Evolutionary conservation across 2,888 invertebrate genomes (phyloP), one percentile per base, ranked within the genome.

Genomic region (Caenorhabditis zanzibari): DNA sequence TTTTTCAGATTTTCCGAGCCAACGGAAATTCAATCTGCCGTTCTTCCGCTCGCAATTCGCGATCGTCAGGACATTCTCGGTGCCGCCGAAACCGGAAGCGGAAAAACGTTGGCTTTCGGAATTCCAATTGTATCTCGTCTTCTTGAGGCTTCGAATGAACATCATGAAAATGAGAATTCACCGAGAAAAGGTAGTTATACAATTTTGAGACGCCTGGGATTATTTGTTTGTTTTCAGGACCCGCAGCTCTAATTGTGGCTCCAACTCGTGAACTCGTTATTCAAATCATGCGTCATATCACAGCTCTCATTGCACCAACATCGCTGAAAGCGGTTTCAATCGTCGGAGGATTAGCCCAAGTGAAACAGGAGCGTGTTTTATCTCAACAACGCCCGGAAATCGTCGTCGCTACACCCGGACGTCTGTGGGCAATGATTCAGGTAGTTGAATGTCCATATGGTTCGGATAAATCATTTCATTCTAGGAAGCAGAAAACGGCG

Each of bases 11-110:
- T 91, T 84, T 22, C 85, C 19, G 59, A 94, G 26, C 98, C 99
- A 0, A 98, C 98, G 0, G 94, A 95, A 89, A 98, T 99, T 91
- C 98, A 99, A 93, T 86, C 90, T 24, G 92, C 95, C 81, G 95
- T 95, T 0, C 93, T 97, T 54, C 96, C 96, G 0, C 94, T 96
- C 61, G 96, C 97, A 44, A 95, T 97, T 90, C 94, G 95, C 92
- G 97, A 96, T 52, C 94, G 95, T 64, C 95, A 96, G 93, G 98
- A 99, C 93, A 96, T 99, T 88, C 93, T 99, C 0, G 99, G 98
- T n/a, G 98, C 98, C 74, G 98, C 98, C 2, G 97, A 98, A 94
- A 99, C 99, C 0, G 99, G 99, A 0, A 98, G 97, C 93, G 99
- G 99, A 0, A 99, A 99, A 94, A 99, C 99, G 0, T 93, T 99